Base-by-base conservation (phyloP, 2,113 vertebrate genomes). In the Sprattus sprattus region DNA sequence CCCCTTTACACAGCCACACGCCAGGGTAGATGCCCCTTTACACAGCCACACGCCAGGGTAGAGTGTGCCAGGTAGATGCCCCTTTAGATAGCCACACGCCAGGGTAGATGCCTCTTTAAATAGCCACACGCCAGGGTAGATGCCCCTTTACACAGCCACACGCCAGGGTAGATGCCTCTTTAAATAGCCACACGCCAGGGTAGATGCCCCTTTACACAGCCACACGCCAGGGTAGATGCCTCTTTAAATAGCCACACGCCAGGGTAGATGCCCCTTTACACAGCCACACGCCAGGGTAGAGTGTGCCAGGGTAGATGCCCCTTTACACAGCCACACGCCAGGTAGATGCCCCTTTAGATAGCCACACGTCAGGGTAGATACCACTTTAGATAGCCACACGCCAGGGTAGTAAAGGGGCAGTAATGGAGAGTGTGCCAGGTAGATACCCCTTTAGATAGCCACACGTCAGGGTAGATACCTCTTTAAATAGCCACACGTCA, bases 351-450 rank as follows among this genome's bases (percentile, higher is more conserved):
- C n/a, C n/a, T n/a, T n/a, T n/a, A n/a, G n/a, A n/a, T n/a, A n/a
- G n/a, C n/a, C n/a, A n/a, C n/a, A n/a, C n/a, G n/a, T n/a, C 98
- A 98, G 97, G 98, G 98, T 99, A 49, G 9, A 9, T 11, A 49
- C 47, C 47, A 49, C 47, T 60, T n/a, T 64, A 25, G n/a, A 64
- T 22, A 64, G 22, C 3, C 57, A 64, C 9, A 9, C 57, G 13
- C n/a, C 54, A 22, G 54, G 22, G n/a, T n/a, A 20, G 22, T 20
- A 22, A n/a, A 22, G 54, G 3, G 7, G n/a, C 22, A n/a, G 57
- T 25, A 64, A n/a, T n/a, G n/a, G n/a, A n/a, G n/a, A n/a, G n/a
- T n/a, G n/a, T n/a, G n/a, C 98, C 98, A 97, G 98, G 98, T 99
- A 49, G 9, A 9, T 11, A 49, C 47, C 47, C 10, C 47, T 60